These are phyloP conservation scores for Camponotus floridanus DNA, from an alignment of 1,140 invertebrate species.

Conservation along the genomic window DNA sequence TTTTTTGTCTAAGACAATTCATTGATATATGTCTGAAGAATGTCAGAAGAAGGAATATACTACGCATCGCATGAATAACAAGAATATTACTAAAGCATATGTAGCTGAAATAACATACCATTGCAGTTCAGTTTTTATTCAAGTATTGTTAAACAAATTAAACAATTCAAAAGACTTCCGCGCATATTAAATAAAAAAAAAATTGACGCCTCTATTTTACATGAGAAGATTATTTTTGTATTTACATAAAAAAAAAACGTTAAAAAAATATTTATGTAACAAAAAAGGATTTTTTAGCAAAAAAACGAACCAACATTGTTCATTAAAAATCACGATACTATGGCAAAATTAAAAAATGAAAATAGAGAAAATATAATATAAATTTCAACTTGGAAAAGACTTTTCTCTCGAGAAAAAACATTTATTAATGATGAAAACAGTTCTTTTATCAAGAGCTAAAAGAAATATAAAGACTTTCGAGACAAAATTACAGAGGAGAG, in stretches of 20 bases:
- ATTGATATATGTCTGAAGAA: too few species aligned
- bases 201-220: background rate
- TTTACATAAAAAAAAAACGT: background rate
- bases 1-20: too few species aligned
- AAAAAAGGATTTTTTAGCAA: background rate
- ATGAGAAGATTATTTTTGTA: background rate
- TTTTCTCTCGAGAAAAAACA: background rate
- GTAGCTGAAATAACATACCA: too few species aligned
- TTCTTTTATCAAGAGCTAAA: constrained; percentile 26
- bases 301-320: background rate
- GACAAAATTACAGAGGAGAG: constrained; percentile 49
- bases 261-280: background rate
- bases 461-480: constrained; percentile 21
- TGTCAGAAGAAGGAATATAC: too few species aligned
- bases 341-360: background rate
- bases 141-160: too few species aligned
- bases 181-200: too few species aligned
- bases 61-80: too few species aligned
- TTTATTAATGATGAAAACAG: background rate
- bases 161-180: too few species aligned
- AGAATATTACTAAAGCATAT: too few species aligned
- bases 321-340: background rate
- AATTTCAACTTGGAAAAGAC: background rate
- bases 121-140: too few species aligned
- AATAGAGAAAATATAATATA: background rate